A percentile compares a stretch with the other conserved stretches of the same genome.
Evolutionary conservation across 2,113 vertebrate species (phyloP).

Genomic region (Atlantisia rogersi): DNA sequence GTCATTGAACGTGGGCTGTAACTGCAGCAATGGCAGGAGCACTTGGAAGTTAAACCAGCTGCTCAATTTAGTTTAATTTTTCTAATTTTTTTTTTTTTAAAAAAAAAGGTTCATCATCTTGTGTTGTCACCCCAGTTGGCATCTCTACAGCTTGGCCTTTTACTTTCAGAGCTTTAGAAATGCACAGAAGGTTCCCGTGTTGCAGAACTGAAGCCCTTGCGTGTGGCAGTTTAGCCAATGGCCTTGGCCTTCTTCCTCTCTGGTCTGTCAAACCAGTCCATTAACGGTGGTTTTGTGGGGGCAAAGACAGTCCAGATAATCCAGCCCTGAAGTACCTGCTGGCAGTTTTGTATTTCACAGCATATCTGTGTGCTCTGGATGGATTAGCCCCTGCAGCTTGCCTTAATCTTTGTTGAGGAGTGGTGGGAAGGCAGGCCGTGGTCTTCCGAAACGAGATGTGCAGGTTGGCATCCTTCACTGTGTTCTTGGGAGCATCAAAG

Average conservation of each 20-base stretch:
- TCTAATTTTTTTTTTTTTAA: background rate
- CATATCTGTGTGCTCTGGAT: background rate
- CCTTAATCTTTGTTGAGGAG: background rate
- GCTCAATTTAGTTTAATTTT: background rate
- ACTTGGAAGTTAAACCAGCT: slow-evolving; percentile 2
- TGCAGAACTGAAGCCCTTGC: background rate
- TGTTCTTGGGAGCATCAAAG: background rate
- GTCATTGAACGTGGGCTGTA: background rate
- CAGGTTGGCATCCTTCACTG: background rate
- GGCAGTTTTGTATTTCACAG: background rate
- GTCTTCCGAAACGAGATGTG: background rate
- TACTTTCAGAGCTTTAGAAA: background rate
- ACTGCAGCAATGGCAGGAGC: background rate
- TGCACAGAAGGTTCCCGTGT: background rate
- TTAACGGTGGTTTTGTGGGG: background rate
- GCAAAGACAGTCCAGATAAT: background rate
- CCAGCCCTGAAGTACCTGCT: background rate
- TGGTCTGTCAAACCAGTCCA: background rate
- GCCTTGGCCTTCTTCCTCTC: background rate
- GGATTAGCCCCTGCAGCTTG: slow-evolving; percentile 5
- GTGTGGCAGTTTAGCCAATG: background rate
- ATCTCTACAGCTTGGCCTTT: background rate
- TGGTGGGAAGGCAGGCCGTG: background rate
- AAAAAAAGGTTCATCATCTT: background rate
- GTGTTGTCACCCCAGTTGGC: background rate